These are phyloP conservation scores for Polymixis flavicincta DNA, from an alignment of 2,888 invertebrate genomes.

Conservation along the genomic window DNA sequence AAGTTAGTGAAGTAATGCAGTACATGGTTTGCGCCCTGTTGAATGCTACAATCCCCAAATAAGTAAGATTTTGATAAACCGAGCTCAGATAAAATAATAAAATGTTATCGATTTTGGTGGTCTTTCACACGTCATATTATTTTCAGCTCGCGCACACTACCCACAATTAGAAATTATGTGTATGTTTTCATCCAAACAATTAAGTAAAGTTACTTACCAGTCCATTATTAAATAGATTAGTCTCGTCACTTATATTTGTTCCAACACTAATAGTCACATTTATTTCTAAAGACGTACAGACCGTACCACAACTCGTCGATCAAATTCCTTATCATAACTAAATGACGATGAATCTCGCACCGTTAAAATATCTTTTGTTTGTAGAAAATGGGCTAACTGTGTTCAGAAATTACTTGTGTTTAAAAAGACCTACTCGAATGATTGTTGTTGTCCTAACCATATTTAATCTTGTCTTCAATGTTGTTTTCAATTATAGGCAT, in stretches of 20 bases:
- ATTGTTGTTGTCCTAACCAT: slow-evolving; percentile 23
- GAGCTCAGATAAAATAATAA: no score
- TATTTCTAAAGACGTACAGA: neutral
- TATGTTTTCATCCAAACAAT: slow-evolving; percentile 15
- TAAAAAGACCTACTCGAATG: slow-evolving; percentile 42
- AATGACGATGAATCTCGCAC: slow-evolving; percentile 47
- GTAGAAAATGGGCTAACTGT: slow-evolving; percentile 62
- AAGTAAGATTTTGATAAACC: no score
- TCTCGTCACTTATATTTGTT: neutral
- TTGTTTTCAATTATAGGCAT: neutral
- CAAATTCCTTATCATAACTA: neutral
- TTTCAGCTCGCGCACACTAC: no score
- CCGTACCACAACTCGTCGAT: slow-evolving; percentile 1
- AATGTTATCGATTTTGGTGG: no score
- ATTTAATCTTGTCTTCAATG: neutral
- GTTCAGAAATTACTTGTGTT: slow-evolving; percentile 63
- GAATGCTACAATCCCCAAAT: no score
- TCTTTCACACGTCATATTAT: no score
- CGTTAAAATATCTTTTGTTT: slow-evolving; percentile 54
- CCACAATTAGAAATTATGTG: no score
- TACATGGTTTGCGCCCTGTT: neutral
- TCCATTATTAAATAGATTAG: slow-evolving; percentile 41
- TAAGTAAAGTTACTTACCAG: slow-evolving; percentile 37
- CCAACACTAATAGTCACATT: slow-evolving; percentile 1
- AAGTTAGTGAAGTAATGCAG: neutral